These are phyloP conservation scores for Eurystomus glaucurus DNA, from an alignment of 2,797 vertebrate species.

Conservation along the genomic window DNA sequence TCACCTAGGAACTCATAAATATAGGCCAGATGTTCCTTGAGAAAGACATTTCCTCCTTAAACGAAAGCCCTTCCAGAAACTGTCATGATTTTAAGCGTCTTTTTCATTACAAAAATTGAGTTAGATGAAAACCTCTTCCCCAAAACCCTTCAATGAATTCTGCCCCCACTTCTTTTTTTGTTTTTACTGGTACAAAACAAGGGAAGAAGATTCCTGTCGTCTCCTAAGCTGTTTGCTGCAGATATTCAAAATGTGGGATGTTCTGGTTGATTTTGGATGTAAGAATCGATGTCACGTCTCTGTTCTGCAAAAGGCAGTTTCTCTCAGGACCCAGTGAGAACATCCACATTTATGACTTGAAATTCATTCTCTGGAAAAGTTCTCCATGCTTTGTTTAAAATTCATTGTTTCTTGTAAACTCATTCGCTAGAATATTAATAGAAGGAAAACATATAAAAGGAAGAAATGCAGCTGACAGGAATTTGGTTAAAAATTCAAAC, in stretches of 20 bases:
- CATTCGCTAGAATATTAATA: conserved; percentile 57
- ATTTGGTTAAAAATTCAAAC: conserved; percentile 74
- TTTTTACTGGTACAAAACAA: neutral
- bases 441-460: conserved; percentile 52
- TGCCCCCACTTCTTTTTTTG: neutral
- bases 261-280: neutral
- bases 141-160: neutral
- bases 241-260: neutral
- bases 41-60: neutral
- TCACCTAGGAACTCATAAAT: neutral
- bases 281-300: neutral
- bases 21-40: neutral
- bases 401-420: conserved; percentile 68
- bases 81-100: neutral
- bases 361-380: conserved; percentile 40
- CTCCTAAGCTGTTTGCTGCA: neutral
- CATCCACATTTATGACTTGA: conserved; percentile 2
- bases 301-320: neutral
- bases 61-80: neutral
- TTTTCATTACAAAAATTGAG: neutral
- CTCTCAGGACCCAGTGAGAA: neutral
- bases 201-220: neutral
- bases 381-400: conserved; percentile 55
- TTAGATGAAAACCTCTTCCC: neutral
- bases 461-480: conserved; percentile 63